These are phyloP conservation scores for Hyperopisus bebe DNA, from an alignment of 2,113 vertebrate species.

Conservation along the genomic window DNA sequence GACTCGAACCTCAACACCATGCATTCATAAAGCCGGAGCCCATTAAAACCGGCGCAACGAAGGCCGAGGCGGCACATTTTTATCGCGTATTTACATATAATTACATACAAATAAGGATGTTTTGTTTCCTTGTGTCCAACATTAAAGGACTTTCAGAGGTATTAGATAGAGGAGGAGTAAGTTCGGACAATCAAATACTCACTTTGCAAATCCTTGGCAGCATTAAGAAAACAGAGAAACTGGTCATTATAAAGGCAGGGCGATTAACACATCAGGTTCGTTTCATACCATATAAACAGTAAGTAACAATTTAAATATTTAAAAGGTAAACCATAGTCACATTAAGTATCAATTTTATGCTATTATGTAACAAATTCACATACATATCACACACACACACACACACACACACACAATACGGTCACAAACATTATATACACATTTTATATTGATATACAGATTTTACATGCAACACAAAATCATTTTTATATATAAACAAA, in stretches of 20 bases:
- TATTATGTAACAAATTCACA: neutral
- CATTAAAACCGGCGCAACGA: neutral
- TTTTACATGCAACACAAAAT: neutral
- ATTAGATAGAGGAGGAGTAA: neutral
- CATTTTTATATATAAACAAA: neutral
- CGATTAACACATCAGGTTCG: neutral
- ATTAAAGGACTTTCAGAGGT: neutral
- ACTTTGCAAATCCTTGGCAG: slow-evolving; percentile 1
- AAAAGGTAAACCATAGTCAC: neutral
- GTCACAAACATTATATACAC: neutral
- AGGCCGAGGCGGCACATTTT: too few relatives aligned
- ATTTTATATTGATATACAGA: neutral
- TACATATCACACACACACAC: neutral
- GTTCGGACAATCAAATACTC: neutral
- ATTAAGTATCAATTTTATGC: neutral
- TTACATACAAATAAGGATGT: too few relatives aligned
- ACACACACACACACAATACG: neutral
- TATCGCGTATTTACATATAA: neutral
- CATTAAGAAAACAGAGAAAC: neutral
- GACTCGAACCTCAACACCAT: neutral
- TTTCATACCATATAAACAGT: neutral
- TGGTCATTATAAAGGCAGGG: neutral
- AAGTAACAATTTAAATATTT: neutral
- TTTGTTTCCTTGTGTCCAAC: neutral
- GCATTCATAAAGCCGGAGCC: neutral